Evolutionary conservation across 2,888 invertebrate species (phyloP).

Genomic region (Tenthredo mesomela): DNA sequence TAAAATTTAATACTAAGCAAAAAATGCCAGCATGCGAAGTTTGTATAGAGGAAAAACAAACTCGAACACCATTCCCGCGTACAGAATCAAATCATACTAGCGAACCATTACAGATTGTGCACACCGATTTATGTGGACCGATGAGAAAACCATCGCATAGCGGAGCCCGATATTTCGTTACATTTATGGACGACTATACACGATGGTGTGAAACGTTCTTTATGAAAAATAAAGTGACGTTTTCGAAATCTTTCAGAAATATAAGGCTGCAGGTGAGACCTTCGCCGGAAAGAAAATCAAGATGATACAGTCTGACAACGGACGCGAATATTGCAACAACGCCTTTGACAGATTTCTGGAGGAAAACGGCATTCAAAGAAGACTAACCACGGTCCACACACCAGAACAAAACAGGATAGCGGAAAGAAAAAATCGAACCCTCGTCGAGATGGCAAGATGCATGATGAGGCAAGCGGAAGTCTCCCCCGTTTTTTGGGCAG

Average conservation of each 20-base stretch:
- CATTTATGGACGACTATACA: slow-evolving; percentile 48
- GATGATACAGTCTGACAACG: slow-evolving; percentile 57
- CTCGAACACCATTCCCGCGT: not conserved
- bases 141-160: slow-evolving; percentile 20
- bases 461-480: slow-evolving; percentile 60
- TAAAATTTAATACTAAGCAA: not conserved
- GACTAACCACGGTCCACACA: slow-evolving; percentile 61
- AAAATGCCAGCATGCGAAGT: slow-evolving; percentile 17
- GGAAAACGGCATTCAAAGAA: slow-evolving; percentile 62
- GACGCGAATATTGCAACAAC: slow-evolving; percentile 56
- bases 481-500: slow-evolving; percentile 57
- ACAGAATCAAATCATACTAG: not conserved
- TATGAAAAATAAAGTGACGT: slow-evolving; percentile 19
- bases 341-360: slow-evolving; percentile 58
- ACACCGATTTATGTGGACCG: slow-evolving; percentile 48
- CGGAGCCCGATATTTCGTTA: slow-evolving; percentile 15
- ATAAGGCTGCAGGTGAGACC: not conserved
- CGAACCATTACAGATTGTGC: slow-evolving; percentile 23
- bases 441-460: slow-evolving; percentile 63
- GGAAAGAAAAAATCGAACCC: slow-evolving; percentile 65
- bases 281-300: too few relatives aligned
- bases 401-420: slow-evolving; percentile 67
- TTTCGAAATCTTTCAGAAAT: not conserved
- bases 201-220: slow-evolving; percentile 20
- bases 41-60: slow-evolving; percentile 14